Base-by-base conservation (phyloP, 2,888 invertebrate genomes). In the Lithosia quadra region DNA sequence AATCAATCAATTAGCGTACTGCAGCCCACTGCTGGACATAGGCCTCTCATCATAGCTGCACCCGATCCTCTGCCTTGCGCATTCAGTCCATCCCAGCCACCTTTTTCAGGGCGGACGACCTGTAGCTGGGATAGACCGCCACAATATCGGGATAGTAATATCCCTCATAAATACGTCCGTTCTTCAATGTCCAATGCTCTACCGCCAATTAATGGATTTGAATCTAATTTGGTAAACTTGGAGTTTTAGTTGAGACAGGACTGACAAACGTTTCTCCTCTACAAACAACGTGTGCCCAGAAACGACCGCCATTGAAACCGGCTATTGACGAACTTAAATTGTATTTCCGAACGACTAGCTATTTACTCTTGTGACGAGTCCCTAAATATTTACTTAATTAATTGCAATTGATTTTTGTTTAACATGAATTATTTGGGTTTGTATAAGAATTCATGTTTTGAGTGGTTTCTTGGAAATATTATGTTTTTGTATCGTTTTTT, bases 251-350 rank as follows among this genome's bases (percentile, higher is more conserved):
- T 18, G n/a, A 73, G 74, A 71, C 76, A 79, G 80, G 73, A 76
- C 21, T 21, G 55, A 74, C 72, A 73, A 74, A 74, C 73, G 67
- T 74, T 71, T 79, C 80, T 76, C 80, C 78, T 85, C 75, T 77
- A 80, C 80, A 86, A 85, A 86, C 82, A 86, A 87, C 75, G 81
- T 76, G 76, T 76, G 74, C 78, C 79, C 76, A 76, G 69, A 75
- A 78, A 74, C 77, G 70, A 75, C 73, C 73, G 81, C 78, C 79
- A 76, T 77, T 80, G 81, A 82, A 84, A 85, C 82, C 84, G 82
- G 72, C 82, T 89, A 88, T 90, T 91, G 90, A 88, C 90, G 83
- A 91, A 91, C 89, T 91, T 91, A 90, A 92, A 92, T 91, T 91
- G 89, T 90, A 86, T 91, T 91, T 88, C 86, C 84, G 79, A 81